Conservation (phyloP, 2,113 vertebrate genomes). For the Gorilla gorilla region DNA sequence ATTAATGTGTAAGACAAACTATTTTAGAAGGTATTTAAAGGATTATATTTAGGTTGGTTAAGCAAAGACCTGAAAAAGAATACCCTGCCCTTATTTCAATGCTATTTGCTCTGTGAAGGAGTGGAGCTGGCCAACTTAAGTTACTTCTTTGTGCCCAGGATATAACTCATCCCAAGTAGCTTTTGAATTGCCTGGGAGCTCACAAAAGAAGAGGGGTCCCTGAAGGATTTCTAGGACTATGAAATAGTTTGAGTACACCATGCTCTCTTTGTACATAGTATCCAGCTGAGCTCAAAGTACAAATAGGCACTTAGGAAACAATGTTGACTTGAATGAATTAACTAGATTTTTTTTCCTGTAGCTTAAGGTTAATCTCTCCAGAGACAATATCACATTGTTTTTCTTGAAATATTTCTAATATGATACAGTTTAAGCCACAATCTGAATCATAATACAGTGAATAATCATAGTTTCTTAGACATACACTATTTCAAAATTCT, state of each 20-base stretch:
- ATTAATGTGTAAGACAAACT: neutral
- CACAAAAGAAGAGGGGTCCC: neutral
- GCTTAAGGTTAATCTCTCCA: conserved; percentile 3
- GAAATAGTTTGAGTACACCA: neutral
- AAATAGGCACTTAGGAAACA: conserved; percentile 46
- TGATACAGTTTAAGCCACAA: neutral
- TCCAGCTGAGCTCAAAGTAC: conserved; percentile 11
- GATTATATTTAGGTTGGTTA: conserved; percentile 2
- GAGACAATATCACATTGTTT: neutral
- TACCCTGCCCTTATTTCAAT: neutral
- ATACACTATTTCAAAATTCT: neutral
- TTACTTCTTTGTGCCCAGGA: conserved; percentile 23
- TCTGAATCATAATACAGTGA: neutral
- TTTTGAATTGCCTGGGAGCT: conserved; percentile 42
- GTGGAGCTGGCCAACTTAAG: neutral
- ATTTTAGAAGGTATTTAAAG: conserved; percentile 1
- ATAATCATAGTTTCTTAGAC: conserved; percentile 7
- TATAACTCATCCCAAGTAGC: conserved; percentile 31
- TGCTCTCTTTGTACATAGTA: conserved; percentile 14
- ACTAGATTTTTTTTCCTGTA: neutral
- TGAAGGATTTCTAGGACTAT: neutral
- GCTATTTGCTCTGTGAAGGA: neutral
- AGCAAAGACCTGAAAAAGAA: conserved; percentile 6
- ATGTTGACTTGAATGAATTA: neutral
- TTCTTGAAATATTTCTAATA: neutral